Conservation (phyloP, 2,113 vertebrate species). For the Indicator maculatus region DNA sequence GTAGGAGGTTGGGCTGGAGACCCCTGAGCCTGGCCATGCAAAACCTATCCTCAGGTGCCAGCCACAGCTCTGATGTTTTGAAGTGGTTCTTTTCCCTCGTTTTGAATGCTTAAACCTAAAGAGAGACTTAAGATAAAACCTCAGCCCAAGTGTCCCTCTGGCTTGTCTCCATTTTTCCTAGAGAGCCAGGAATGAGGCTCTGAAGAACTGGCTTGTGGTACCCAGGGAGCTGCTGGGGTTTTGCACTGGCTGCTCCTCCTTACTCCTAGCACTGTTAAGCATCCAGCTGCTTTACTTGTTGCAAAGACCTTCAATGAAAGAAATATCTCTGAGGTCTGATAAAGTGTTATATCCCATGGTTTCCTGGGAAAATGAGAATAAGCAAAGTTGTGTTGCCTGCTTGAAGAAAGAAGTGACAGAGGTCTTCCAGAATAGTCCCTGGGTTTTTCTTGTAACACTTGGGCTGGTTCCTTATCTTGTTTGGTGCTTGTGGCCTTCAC, state of each 20-base stretch:
- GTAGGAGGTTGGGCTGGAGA: neutral
- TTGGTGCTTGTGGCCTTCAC: accelerated
- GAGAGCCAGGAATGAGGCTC: neutral
- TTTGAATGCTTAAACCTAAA: neutral
- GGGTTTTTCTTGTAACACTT: neutral
- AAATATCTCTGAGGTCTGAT: neutral
- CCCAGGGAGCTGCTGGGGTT: neutral
- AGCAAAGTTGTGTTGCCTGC: neutral
- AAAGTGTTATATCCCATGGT: neutral
- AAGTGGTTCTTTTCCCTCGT: neutral
- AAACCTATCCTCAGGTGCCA: neutral
- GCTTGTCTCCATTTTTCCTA: neutral
- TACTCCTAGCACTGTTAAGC: neutral
- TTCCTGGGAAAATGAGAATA: neutral
- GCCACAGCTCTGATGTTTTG: neutral
- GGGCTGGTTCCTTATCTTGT: neutral
- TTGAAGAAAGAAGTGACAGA: neutral
- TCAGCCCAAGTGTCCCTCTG: neutral
- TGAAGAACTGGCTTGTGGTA: neutral
- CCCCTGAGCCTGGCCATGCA: neutral
- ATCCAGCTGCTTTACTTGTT: neutral
- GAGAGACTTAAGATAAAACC: neutral
- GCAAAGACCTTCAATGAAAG: neutral
- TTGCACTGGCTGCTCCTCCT: neutral
- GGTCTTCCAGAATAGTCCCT: neutral